These are phyloP conservation scores for Eurois occulta DNA, from an alignment of 2,888 invertebrate species.

Conservation along the genomic window DNA sequence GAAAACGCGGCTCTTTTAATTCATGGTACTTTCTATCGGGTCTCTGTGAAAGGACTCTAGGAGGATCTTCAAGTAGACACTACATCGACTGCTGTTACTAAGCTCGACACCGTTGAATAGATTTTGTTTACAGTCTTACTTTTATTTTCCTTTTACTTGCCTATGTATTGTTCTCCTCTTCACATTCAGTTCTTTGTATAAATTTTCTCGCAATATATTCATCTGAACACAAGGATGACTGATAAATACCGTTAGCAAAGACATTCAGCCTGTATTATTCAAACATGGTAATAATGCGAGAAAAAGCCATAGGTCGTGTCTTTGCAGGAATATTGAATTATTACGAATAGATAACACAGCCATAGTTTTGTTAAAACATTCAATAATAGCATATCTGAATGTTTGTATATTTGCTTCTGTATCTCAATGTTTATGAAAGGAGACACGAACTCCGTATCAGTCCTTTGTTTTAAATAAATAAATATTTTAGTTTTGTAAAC, in stretches of 20 bases:
- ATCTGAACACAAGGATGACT: constrained; percentile 18
- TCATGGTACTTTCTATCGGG: neutral
- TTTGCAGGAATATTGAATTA: constrained; percentile 29
- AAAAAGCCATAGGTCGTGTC: constrained; percentile 34
- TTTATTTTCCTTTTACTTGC: constrained; percentile 1
- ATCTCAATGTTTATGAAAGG: constrained; percentile 57
- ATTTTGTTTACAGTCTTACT: constrained; percentile 2
- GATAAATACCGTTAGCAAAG: constrained; percentile 24
- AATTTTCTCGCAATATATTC: constrained; percentile 36
- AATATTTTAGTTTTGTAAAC: constrained; percentile 41
- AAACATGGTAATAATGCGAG: constrained; percentile 15
- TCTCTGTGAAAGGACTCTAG: constrained; percentile 18
- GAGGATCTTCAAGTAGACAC: neutral
- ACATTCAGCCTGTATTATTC: constrained; percentile 36
- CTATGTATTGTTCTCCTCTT: constrained; percentile 2
- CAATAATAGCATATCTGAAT: constrained; percentile 47
- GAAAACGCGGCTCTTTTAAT: neutral
- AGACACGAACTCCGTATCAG: constrained; percentile 54
- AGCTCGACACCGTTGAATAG: neutral
- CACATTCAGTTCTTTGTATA: constrained; percentile 27
- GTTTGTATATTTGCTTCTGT: constrained; percentile 55
- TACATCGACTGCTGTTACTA: constrained; percentile 10
- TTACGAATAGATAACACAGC: constrained; percentile 59
- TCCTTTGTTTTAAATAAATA: constrained; percentile 47
- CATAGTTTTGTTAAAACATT: constrained; percentile 63